Evolutionary conservation across 2,797 vertebrate genomes (phyloP).

Genomic region (Danio albolineatus): DNA sequence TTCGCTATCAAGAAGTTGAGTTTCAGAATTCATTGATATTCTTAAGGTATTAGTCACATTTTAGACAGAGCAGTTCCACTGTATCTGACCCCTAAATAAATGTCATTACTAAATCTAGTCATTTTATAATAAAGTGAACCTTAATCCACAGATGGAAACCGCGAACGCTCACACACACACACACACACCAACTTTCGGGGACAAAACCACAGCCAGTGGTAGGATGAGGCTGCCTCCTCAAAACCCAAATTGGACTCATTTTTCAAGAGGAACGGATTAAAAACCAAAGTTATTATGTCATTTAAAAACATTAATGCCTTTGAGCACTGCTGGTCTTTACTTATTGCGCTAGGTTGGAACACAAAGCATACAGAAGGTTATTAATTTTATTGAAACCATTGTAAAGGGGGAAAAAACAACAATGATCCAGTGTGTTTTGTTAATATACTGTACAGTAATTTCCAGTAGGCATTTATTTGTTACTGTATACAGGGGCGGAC

Average conservation of each 20-base stretch:
- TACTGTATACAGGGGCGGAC: too few relatives aligned
- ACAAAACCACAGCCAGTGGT: constrained; percentile 65
- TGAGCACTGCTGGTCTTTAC: constrained; percentile 58
- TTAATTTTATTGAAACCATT: constrained; percentile 31
- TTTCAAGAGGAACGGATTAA: constrained; percentile 64
- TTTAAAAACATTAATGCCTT: constrained; percentile 68
- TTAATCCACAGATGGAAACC: constrained; percentile 64
- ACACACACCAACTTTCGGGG: constrained; percentile 69
- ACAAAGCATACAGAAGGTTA: constrained; percentile 36
- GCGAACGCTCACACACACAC: constrained; percentile 72
- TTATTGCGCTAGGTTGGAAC: constrained; percentile 64
- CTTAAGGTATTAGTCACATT: not conserved
- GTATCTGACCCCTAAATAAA: constrained; percentile 7
- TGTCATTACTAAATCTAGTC: not conserved
- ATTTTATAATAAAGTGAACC: constrained; percentile 55
- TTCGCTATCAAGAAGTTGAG: not conserved
- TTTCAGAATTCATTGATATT: not conserved
- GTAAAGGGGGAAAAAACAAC: constrained; percentile 28
- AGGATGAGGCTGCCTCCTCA: constrained; percentile 66
- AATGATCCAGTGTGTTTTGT: too few relatives aligned
- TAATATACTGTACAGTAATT: too few relatives aligned
- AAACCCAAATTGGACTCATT: constrained; percentile 69
- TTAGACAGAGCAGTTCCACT: not conserved
- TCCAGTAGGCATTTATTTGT: too few relatives aligned
- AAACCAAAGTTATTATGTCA: constrained; percentile 71